Evolutionary conservation across 2,888 invertebrate genomes (phyloP).

Genomic region (Parelbella ahira): DNA sequence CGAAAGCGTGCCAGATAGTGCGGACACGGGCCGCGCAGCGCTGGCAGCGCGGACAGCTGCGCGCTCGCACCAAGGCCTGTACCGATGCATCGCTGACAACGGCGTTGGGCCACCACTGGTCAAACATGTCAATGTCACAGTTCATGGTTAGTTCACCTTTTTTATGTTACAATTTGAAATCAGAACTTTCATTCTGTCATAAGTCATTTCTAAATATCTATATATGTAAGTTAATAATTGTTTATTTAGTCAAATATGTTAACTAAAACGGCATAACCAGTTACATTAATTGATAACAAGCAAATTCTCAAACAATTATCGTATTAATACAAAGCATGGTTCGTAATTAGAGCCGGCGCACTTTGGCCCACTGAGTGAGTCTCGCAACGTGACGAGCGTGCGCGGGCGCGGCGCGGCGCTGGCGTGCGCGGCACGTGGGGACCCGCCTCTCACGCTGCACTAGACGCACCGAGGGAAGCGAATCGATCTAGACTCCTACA

Average conservation of each 20-base stretch:
- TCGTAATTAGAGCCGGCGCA: conserved; percentile 87
- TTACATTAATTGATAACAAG: no score
- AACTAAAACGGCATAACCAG: no score
- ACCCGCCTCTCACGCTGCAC: conserved; percentile 87
- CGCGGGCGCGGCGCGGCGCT: conserved; percentile 85
- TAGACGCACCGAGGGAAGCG: conserved; percentile 87
- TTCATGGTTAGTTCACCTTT: conserved; percentile 83
- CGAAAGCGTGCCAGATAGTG: conserved; percentile 23
- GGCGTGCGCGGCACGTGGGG: conserved; percentile 88
- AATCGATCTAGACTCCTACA: conserved; percentile 83
- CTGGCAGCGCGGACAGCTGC: conserved; percentile 83
- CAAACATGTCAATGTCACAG: conserved; percentile 88
- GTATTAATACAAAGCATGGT: no score
- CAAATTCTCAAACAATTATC: no score
- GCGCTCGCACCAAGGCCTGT: conserved; percentile 86
- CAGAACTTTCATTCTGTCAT: no score
- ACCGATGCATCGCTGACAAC: conserved; percentile 91
- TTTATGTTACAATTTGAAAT: no score
- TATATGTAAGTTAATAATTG: background rate
- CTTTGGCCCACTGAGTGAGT: conserved; percentile 77
- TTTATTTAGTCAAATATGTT: no score
- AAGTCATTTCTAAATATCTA: no score
- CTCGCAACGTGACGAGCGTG: conserved; percentile 77
- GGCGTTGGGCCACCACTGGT: conserved; percentile 89
- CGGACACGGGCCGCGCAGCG: conserved; percentile 70